Base-by-base conservation (phyloP, 2,113 vertebrate genomes). In the Scytalopus superciliaris region DNA sequence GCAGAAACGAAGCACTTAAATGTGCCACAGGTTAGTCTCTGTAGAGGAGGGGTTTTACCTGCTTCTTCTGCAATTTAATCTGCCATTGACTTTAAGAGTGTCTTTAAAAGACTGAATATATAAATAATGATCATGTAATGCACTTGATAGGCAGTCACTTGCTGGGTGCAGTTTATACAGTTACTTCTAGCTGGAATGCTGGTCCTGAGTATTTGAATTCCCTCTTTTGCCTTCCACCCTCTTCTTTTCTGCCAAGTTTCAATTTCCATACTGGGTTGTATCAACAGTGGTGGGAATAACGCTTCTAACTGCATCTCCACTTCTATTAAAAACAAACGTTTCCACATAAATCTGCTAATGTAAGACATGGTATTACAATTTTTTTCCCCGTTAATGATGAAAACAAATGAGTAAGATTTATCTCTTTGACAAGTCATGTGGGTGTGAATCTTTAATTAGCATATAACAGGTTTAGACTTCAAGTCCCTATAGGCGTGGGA, bases 371-470 rank as follows among this genome's bases (percentile, higher is more conserved):
- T 96, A 90, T 88, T 96, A 57, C 59, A 42, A 8, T 90, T 94
- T 90, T 91, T 73, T 63, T 10, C 59, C 92, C 87, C 84, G 82
- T 96, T 95, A 93, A 90, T 85, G 96, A 96, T 96, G 94, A 89
- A 96, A 97, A 96, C 93, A 97, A 98, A 98, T 92, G 89, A 97
- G 91, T 91, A 97, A 97, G 75, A 84, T 94, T 96, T 92, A 95
- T 97, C 97, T 98, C 96, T 96, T 94, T 98, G 97, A 97, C 95
- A 97, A 96, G 95, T 94, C 85, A 96, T 97, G 86, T 97, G 97
- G 97, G 96, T 97, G 97, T 97, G 95, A 98, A 97, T 97, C 97
- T 97, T 97, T 97, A 97, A 98, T 98, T 97, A 98, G 96, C 96
- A 98, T 97, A 97, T 97, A 98, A 97, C 97, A 97, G 97, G 97